Base-by-base conservation (phyloP, 2,888 invertebrate genomes). In the Holacanthella duospinosa region DNA sequence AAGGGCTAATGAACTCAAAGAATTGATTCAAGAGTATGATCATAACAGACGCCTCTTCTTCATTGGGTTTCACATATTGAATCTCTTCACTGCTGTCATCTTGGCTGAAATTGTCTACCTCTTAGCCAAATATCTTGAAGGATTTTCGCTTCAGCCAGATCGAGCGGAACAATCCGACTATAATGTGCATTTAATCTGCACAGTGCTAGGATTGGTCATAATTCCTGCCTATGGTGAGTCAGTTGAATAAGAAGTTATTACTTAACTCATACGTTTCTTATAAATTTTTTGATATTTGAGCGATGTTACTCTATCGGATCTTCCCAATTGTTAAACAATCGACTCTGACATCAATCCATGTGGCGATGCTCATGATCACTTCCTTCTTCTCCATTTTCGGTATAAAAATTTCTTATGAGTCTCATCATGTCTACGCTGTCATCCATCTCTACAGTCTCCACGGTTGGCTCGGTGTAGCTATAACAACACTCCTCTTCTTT, bases 371-470 rank as follows among this genome's bases (percentile, higher is more conserved):
- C n/a, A 43, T 59, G 43, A 3, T 44, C 28, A 27, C 25, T 3
- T 24, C 36, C 2, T 19, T 59, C 43, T 21, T 59, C 25, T 4
- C 59, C 4, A 6, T 36, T 4, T 60, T 54, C 21, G 28, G 24
- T 9, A 56, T 59, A 1, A 29, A 36, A 4, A 53, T 36, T 48
- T 54, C 61, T 1, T 44, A 59, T 28, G 3, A 27, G 2, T 36
- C 58, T 29, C 66, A 66, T 54, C 36, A 64, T 19, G 29, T 29
- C 9, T 62, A 56, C 28, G 59, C 56, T 1, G n/a, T 28, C 1
- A 9, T 26, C 25, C 64, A 66, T 29, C 44, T 64, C 29, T 64
- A 62, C 58, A 57, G 54, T 29, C 28, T 66, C 21, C 66, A 66
- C 21, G 59, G 60, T 43, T 64, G 64, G 66, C 25, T 66, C 2